Percentiles rank a stretch among this genome's conserved stretches.
Evolutionary conservation across 2,888 invertebrate genomes (phyloP).

Genomic region (Drosophila yooni): DNA sequence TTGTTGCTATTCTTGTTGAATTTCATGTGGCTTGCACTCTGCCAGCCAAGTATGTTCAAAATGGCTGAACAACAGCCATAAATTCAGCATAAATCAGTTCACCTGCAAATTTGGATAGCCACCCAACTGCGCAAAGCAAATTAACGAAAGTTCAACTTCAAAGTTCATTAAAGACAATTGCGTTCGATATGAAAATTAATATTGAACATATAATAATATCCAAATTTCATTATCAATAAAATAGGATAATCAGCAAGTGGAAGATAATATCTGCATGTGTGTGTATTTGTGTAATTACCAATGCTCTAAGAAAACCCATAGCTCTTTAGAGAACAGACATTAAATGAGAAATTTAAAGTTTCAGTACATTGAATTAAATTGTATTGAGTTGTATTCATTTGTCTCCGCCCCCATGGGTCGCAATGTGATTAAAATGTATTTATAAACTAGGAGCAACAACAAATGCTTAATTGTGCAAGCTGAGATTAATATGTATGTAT

Average conservation of each 20-base stretch:
- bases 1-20: slow-evolving; percentile 22
- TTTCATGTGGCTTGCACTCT: slow-evolving; percentile 2
- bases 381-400: background rate
- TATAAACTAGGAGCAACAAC: background rate
- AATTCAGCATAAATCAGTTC: slow-evolving; percentile 6
- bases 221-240: slow-evolving; percentile 20
- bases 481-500: slow-evolving; percentile 16
- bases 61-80: slow-evolving; percentile 18
- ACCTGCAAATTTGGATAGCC: background rate
- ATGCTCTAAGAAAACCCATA: background rate
- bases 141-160: slow-evolving; percentile 5
- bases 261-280: background rate
- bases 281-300: background rate
- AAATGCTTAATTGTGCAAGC: slow-evolving; percentile 17
- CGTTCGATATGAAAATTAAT: slow-evolving; percentile 18
- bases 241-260: slow-evolving; percentile 6
- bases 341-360: background rate
- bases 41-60: background rate
- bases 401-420: background rate
- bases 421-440: background rate
- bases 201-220: background rate
- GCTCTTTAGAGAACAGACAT: background rate
- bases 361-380: background rate
- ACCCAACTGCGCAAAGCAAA: background rate
- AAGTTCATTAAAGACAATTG: slow-evolving; percentile 1